These are phyloP conservation scores for Psammodynastes pulverulentus DNA, from an alignment of 2,113 vertebrate species.

Conservation along the genomic window DNA sequence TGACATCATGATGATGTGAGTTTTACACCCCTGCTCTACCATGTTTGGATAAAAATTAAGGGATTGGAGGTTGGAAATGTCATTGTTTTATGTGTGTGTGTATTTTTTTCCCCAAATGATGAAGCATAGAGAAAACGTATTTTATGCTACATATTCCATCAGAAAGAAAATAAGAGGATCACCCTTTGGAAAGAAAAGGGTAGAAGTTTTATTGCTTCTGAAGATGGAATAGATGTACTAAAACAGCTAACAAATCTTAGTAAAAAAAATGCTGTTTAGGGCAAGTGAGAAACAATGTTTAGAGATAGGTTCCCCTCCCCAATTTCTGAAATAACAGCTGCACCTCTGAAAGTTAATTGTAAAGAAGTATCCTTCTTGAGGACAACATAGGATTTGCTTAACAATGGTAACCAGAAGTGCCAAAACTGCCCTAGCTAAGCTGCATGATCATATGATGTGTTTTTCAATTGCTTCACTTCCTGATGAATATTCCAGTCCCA, in stretches of 20 bases:
- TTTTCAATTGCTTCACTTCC: not conserved
- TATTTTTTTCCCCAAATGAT: not conserved
- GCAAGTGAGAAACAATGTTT: not conserved
- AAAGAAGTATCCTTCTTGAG: not conserved
- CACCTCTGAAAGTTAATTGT: not conserved
- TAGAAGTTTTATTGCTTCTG: not conserved
- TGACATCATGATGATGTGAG: rapidly evolving
- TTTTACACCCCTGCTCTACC: not conserved
- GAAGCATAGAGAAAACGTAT: not conserved
- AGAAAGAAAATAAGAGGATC: not conserved
- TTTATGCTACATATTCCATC: not conserved
- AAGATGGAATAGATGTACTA: not conserved
- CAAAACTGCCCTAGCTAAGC: not conserved
- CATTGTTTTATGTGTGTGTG: not conserved
- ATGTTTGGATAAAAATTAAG: not conserved
- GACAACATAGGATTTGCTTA: not conserved
- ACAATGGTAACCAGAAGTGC: not conserved
- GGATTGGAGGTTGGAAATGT: not conserved
- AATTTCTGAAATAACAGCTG: not conserved
- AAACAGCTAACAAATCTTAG: constrained; percentile 35
- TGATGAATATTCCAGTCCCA: not conserved
- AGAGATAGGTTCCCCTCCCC: not conserved
- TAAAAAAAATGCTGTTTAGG: not conserved
- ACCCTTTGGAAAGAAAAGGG: constrained; percentile 25
- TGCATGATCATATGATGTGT: not conserved